Base-by-base conservation (phyloP, 2,797 vertebrate genomes). In the Ceryle rudis region DNA sequence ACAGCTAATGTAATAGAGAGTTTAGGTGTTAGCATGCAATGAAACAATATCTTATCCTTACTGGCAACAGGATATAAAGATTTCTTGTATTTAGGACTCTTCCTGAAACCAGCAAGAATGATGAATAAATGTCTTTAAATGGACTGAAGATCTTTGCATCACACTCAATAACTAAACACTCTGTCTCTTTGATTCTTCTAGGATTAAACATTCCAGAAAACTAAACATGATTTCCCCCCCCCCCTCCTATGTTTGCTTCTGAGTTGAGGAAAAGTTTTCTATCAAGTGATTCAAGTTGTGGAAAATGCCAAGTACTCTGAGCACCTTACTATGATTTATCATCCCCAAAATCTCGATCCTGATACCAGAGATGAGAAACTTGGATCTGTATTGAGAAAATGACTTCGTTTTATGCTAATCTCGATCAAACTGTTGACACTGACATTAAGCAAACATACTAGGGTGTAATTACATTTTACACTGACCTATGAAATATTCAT, bases 401-500 rank as follows among this genome's bases (percentile, higher is more conserved):
- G 2, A 77, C 37, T 94, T 82, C 69, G 21, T 81, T 12, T 91
- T 82, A 87, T 81, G 90, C 81, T 94, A 90, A 77, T 92, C 83
- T 86, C 0, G 18, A 81, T 92, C 88, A 85, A 89, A 89, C 46
- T 92, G 81, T 96, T 93, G 83, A 93, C 92, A 80, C 57, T 74
- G 86, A 81, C 86, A 82, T 84, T 90, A 86, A 90, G 74, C 81
- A 97, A 96, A 95, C 86, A 82, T 54, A 74, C 49, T 46, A 28
- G 46, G 42, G 33, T 89, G 79, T 93, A 95, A 96, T 97, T 97
- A 89, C 90, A 69, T 95, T 95, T 93, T 81, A 82, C 83, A 89
- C 64, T 21, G 74, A 89, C 74, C 82, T 60, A 96, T 97, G 75
- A 97, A 97, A 97, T 97, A 97, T 96, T 97, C 70, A 96, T 95